These are phyloP conservation scores for Bergia sp. DNA, from an alignment of 92 coral and sea anemone genomes.

Conservation along the genomic window DNA sequence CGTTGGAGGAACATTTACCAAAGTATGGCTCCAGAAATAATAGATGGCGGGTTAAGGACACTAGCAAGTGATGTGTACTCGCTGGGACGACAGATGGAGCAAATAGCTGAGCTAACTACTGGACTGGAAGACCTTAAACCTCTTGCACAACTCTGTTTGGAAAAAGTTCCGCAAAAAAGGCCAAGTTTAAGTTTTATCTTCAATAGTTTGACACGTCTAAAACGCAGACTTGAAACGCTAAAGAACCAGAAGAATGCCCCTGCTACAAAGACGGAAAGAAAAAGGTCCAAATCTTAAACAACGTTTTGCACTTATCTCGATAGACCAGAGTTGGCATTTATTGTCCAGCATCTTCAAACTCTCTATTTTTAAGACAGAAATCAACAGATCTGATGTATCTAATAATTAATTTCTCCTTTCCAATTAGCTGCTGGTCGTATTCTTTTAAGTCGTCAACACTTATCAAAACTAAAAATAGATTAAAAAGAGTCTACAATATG, in stretches of 20 bases:
- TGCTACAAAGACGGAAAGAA: no score
- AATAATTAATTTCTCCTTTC: no score
- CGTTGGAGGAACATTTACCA: not conserved
- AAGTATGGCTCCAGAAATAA: not conserved
- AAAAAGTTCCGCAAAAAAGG: not conserved
- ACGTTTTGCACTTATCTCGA: no score
- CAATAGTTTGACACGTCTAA: not conserved
- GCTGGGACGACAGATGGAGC: not conserved
- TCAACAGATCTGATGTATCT: no score
- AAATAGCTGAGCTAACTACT: not conserved
- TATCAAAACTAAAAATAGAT: no score
- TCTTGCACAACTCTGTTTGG: not conserved
- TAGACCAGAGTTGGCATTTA: no score
- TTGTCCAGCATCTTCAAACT: no score
- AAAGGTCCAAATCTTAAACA: no score
- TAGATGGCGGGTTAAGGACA: not conserved
- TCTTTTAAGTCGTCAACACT: no score
- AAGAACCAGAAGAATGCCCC: not conserved
- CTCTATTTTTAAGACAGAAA: no score
- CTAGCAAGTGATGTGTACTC: constrained; percentile 4
- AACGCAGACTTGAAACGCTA: not conserved
- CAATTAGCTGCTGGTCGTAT: no score
- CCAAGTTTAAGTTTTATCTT: not conserved
- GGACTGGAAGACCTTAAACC: not conserved
- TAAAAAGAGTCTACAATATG: no score